Base-by-base conservation (phyloP, 2,797 vertebrate species). In the Aplochiton taeniatus region DNA sequence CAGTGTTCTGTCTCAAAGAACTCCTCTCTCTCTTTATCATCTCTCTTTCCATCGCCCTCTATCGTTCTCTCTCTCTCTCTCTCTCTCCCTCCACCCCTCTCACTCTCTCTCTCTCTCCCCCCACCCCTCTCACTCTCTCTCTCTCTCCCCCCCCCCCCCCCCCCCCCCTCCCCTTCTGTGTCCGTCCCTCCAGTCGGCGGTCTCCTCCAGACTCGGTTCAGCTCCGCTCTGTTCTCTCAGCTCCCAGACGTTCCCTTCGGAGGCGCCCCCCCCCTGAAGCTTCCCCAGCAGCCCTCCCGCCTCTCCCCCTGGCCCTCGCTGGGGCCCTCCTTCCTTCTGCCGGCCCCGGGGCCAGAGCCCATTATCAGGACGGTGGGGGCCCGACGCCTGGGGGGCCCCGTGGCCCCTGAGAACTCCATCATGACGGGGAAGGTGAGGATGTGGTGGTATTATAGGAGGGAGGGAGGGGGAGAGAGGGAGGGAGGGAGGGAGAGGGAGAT, bases 201-300 rank as follows among this genome's bases (percentile, higher is more conserved):
- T 0, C 88, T 97, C 51, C 92, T 98, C 60, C 95, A 96, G 58
- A 85, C 94, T 50, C 93, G 89, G 9, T 94, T 96, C 43, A 80
- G 87, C 9, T 81, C 79, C 0, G 74, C 83, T 46, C 90, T 93
- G 49, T 81, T 90, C 0, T 69, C 89, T 0, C 80, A 88, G 51
- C 70, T 86, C 31, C 61, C 84, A 0, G 91, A 92, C 1, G 69
- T 83, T 8, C 72, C 88, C 0, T 74, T 76, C 19, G 70, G 76
- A n/a, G 68, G 73, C 9, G 68, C 55, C 16, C 71, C 86, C 4
- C 71, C 72, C n/a, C 87, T 86, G 48, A 85, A 71, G 65, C 69
- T 71, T 0, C 56, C 65, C 0, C 18, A 61, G 11, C 86, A 89
- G 18, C 1, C 74, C 0, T 43, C 72, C 0, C 77, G 66, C 0